Conservation (phyloP, 53 echinoderm and acorn worm species). For the Arbacia lixula region DNA sequence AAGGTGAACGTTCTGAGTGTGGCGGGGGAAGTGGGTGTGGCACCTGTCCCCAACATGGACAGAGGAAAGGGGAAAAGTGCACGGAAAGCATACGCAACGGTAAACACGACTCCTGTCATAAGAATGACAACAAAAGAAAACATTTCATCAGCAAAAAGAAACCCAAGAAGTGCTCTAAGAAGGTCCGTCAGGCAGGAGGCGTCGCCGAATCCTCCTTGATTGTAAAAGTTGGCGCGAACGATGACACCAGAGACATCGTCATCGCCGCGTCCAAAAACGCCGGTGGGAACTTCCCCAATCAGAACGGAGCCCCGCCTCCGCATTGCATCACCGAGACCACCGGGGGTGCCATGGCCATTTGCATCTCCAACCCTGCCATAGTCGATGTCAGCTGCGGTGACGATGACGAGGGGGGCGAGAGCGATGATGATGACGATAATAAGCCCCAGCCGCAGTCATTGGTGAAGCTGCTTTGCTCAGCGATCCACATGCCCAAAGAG, state of each 20-base stretch:
- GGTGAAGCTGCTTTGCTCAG: slow-evolving; percentile 57
- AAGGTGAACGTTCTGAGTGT: not conserved
- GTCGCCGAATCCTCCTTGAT: slow-evolving; percentile 2
- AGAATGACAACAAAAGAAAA: not conserved
- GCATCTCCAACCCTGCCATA: slow-evolving; percentile 29
- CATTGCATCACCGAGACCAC: not conserved
- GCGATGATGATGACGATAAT: slow-evolving; percentile 45
- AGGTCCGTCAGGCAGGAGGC: not conserved
- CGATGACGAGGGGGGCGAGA: slow-evolving; percentile 23
- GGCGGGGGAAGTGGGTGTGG: not conserved
- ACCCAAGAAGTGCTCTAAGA: not conserved
- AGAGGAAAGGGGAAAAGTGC: too few species aligned
- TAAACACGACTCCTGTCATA: not conserved
- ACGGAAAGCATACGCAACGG: slow-evolving; percentile 14
- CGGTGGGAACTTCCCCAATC: not conserved
- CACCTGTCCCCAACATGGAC: not conserved
- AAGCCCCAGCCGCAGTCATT: slow-evolving; percentile 42
- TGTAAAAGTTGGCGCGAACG: slow-evolving; percentile 12
- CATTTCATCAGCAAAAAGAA: slow-evolving; percentile 22
- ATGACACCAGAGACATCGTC: slow-evolving; percentile 25
- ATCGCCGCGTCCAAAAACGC: slow-evolving; percentile 1
- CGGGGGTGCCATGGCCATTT: slow-evolving; percentile 2
- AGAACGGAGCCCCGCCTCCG: not conserved
- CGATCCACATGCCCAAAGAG: slow-evolving; percentile 75
- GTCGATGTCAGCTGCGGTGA: slow-evolving; percentile 30